Evolutionary conservation across 2,797 vertebrate species (phyloP).

Genomic region (Spinibarbus caldwelli): DNA sequence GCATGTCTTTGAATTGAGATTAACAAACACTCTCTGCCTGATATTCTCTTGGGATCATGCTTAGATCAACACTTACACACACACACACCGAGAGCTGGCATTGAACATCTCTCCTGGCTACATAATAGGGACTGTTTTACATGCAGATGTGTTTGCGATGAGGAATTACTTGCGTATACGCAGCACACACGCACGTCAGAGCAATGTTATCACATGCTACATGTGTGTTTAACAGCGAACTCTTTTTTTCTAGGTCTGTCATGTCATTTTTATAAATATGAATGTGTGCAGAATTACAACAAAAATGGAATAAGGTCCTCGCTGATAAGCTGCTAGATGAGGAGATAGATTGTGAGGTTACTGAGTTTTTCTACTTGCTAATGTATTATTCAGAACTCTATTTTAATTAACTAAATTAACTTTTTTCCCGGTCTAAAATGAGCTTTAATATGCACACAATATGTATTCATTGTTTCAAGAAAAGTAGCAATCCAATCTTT

Average conservation of each 20-base stretch:
- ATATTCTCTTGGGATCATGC: constrained; percentile 39
- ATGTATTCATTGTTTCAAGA: constrained; percentile 17
- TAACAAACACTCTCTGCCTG: constrained; percentile 46
- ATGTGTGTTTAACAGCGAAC: neutral
- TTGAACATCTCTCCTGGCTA: constrained; percentile 31
- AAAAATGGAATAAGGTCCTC: neutral
- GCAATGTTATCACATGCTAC: constrained; percentile 3
- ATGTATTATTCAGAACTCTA: constrained; percentile 29
- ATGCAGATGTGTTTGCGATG: constrained; percentile 22
- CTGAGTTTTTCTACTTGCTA: neutral
- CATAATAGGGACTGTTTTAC: constrained; percentile 31
- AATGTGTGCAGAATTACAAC: neutral
- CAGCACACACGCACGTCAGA: neutral
- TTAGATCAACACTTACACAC: constrained; percentile 45
- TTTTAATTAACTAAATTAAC: constrained; percentile 28
- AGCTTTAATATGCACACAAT: neutral
- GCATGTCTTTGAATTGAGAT: constrained; percentile 50
- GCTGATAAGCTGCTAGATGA: neutral
- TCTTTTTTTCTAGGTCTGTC: neutral
- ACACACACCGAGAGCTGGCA: constrained; percentile 22
- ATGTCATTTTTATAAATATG: neutral
- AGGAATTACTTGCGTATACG: neutral
- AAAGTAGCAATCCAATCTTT: neutral
- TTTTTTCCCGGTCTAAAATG: constrained; percentile 10
- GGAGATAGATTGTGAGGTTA: constrained; percentile 7